These are phyloP conservation scores for Oncorhynchus kisutch DNA, from an alignment of 2,113 vertebrate species.

Conservation along the genomic window DNA sequence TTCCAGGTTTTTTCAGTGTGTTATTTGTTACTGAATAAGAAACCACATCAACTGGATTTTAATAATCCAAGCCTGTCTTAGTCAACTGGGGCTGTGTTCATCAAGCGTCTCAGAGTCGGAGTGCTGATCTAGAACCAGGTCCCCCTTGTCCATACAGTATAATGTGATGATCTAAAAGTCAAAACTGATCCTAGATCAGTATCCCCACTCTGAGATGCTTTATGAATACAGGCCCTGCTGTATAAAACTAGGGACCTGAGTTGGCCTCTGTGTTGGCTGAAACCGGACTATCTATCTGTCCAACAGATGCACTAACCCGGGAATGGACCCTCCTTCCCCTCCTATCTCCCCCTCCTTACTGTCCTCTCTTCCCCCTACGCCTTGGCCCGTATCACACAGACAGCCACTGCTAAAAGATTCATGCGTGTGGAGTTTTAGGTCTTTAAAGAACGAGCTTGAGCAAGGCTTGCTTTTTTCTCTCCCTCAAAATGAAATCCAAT, in stretches of 20 bases:
- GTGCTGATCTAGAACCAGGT: too few relatives aligned
- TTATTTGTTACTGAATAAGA: too few relatives aligned
- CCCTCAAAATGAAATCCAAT: constrained; percentile 73
- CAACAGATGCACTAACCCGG: constrained; percentile 33
- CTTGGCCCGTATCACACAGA: constrained; percentile 56
- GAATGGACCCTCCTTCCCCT: constrained; percentile 11
- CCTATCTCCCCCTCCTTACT: constrained; percentile 12
- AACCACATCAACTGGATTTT: too few relatives aligned
- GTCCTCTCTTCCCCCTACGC: constrained; percentile 4
- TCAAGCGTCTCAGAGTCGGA: too few relatives aligned
- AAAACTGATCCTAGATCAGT: too few relatives aligned
- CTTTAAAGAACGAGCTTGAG: constrained; percentile 74
- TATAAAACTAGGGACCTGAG: background rate
- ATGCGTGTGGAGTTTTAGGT: constrained; percentile 73
- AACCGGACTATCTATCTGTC: constrained; percentile 33
- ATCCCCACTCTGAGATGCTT: too few relatives aligned
- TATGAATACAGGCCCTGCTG: too few relatives aligned
- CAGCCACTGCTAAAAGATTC: constrained; percentile 72
- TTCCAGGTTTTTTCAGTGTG: constrained; percentile 2
- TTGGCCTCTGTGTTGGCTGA: background rate
- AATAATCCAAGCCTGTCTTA: too few relatives aligned
- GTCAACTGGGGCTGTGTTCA: too few relatives aligned
- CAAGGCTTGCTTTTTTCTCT: constrained; percentile 58
- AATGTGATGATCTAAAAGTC: too few relatives aligned
- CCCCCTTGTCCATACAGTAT: too few relatives aligned